Evolutionary conservation across 2,888 invertebrate genomes (phyloP).

Genomic region (Lysandra bellargus): DNA sequence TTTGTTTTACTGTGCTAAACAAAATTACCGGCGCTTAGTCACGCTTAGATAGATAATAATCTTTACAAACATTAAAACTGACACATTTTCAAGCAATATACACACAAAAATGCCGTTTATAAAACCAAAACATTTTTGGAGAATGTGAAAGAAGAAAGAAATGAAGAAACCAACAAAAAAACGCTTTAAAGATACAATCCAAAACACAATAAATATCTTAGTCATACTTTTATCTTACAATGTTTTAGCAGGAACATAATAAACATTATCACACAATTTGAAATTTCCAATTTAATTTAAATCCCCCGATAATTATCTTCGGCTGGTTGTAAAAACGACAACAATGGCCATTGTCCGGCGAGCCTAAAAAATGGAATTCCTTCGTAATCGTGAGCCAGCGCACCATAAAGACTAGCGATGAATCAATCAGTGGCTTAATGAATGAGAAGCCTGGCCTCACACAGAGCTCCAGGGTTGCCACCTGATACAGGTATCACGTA

Average conservation of each 20-base stretch:
- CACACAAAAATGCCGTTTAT: too few species aligned
- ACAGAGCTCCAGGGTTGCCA: conserved; percentile 17
- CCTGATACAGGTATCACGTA: background rate
- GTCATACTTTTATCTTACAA: background rate
- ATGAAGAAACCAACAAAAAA: too few species aligned
- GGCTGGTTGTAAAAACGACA: conserved; percentile 28
- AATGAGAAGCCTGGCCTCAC: conserved; percentile 32
- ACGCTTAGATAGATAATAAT: background rate
- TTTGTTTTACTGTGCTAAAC: background rate
- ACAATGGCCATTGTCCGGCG: conserved; percentile 29
- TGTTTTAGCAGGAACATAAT: background rate
- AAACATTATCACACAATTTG: conserved; percentile 21
- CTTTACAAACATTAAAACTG: too few species aligned
- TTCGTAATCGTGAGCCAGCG: conserved; percentile 26
- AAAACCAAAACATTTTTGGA: too few species aligned
- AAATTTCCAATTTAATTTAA: conserved; percentile 27
- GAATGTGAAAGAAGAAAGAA: too few species aligned
- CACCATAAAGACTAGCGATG: conserved; percentile 32
- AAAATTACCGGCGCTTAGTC: background rate
- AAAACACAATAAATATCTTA: too few species aligned
- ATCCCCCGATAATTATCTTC: conserved; percentile 25
- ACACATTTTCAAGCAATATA: too few species aligned
- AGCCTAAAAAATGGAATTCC: conserved; percentile 29
- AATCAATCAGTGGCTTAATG: conserved; percentile 34
- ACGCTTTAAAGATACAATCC: too few species aligned